Conservation (phyloP, 2,888 invertebrate species). For the Cantharis flavilabris region DNA sequence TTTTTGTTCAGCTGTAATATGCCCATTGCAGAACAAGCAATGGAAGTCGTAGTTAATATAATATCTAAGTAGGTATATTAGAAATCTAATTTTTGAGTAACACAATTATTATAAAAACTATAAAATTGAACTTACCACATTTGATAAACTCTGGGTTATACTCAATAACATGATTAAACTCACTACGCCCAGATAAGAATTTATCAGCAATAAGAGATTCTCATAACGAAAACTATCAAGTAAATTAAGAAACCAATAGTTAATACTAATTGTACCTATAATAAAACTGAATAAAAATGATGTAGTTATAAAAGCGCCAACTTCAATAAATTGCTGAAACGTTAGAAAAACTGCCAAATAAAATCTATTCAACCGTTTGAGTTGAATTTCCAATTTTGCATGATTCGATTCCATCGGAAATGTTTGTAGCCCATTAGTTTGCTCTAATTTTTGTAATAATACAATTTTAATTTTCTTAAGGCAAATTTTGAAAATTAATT, state of each 20-base stretch:
- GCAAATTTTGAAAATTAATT: not conserved
- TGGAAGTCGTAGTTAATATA: not conserved
- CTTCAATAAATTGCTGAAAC: not conserved
- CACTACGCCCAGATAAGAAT: not conserved
- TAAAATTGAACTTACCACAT: not conserved
- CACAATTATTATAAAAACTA: not conserved
- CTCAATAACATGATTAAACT: not conserved
- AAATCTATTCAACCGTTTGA: not conserved
- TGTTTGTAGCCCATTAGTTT: fast-evolving
- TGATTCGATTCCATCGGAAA: not conserved
- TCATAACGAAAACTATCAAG: not conserved
- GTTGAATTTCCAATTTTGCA: not conserved
- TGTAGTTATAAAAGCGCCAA: not conserved
- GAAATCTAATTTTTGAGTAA: not conserved
- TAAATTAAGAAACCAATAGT: not conserved
- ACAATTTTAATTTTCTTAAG: not conserved
- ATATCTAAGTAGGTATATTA: not conserved
- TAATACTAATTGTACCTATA: not conserved
- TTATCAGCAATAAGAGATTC: not conserved
- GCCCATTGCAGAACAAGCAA: too few species aligned
- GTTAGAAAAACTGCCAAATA: not conserved
- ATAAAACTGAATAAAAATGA: not conserved
- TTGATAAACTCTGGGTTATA: not conserved
- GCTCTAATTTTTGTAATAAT: not conserved
- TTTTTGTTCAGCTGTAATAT: not conserved